phyloP scores from a whole-genome alignment of 2,797 vertebrate genomes.

The Danio jaintianensis region DNA sequence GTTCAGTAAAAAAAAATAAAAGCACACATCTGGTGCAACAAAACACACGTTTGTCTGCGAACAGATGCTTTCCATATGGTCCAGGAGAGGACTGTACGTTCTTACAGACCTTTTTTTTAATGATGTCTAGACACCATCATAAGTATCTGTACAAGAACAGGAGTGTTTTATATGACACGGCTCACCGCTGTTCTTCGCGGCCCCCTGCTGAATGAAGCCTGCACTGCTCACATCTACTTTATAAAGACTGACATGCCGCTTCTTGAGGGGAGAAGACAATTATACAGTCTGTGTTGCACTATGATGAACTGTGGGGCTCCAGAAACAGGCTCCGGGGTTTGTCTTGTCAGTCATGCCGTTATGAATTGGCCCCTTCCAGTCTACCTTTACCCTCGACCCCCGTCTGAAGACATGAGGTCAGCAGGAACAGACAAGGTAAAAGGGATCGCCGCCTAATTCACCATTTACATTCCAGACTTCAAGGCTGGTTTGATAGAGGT shows the following conservation, averaged over 20 bases:
- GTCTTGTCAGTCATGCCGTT: conserved; percentile 74
- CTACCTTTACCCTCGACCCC: conserved; percentile 50
- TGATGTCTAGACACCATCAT: conserved; percentile 45
- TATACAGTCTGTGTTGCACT: conserved; percentile 69
- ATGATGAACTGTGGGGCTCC: conserved; percentile 73
- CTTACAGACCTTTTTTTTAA: conserved; percentile 30
- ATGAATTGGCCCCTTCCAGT: conserved; percentile 70
- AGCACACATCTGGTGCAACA: background rate
- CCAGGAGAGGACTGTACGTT: background rate
- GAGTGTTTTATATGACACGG: conserved; percentile 37
- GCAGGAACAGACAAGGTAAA: conserved; percentile 27
- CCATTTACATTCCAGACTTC: conserved; percentile 48
- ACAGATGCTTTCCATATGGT: conserved; percentile 37
- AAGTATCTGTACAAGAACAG: conserved; percentile 9
- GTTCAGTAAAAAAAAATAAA: background rate
- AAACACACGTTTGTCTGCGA: conserved; percentile 15
- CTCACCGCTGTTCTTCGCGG: conserved; percentile 23
- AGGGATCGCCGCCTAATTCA: conserved; percentile 48
- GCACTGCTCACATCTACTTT: conserved; percentile 60
- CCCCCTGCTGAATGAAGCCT: conserved; percentile 49
- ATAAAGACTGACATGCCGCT: conserved; percentile 82
- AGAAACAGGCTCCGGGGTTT: conserved; percentile 68
- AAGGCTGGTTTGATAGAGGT: background rate
- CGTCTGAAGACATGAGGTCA: conserved; percentile 53
- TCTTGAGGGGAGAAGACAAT: conserved; percentile 80